phyloP scores from a whole-genome alignment of 1,140 invertebrate genomes.

The Procambarus virginalis region DNA sequence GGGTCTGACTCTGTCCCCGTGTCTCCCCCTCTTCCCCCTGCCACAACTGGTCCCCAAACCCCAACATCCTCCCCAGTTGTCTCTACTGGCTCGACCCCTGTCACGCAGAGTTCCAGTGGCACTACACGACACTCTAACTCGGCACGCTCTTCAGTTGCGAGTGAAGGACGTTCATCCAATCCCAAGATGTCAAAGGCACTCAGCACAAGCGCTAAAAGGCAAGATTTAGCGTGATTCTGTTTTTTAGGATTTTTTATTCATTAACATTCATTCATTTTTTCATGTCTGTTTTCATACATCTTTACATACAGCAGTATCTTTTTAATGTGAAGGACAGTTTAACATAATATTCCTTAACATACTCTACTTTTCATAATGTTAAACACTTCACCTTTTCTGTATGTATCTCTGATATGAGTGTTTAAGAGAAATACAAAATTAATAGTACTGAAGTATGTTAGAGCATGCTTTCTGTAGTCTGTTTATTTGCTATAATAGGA shows the following conservation, averaged over 20 bases:
- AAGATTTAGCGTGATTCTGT: constrained; percentile 48
- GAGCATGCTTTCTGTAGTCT: no score
- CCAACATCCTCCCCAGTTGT: constrained; percentile 17
- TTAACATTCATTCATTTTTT: no score
- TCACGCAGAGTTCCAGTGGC: constrained; percentile 34
- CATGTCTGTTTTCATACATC: no score
- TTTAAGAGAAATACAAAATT: no score
- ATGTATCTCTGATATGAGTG: no score
- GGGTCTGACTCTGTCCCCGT: constrained; percentile 64
- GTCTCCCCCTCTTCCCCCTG: constrained; percentile 54
- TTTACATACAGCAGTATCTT: not conserved
- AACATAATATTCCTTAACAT: no score
- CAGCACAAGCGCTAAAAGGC: constrained; percentile 92
- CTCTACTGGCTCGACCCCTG: constrained; percentile 26
- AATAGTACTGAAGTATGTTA: no score
- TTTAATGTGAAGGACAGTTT: not conserved
- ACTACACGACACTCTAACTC: constrained; percentile 12
- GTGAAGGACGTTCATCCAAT: constrained; percentile 48
- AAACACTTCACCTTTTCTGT: no score
- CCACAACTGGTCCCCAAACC: constrained; percentile 42
- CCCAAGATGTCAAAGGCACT: constrained; percentile 95
- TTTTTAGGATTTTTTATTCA: not conserved
- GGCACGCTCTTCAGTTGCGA: not conserved
- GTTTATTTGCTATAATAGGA: no score
- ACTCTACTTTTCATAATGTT: no score